Evolutionary conservation across 2,113 vertebrate genomes (phyloP).

Genomic region (Notarius quadriscutis): DNA sequence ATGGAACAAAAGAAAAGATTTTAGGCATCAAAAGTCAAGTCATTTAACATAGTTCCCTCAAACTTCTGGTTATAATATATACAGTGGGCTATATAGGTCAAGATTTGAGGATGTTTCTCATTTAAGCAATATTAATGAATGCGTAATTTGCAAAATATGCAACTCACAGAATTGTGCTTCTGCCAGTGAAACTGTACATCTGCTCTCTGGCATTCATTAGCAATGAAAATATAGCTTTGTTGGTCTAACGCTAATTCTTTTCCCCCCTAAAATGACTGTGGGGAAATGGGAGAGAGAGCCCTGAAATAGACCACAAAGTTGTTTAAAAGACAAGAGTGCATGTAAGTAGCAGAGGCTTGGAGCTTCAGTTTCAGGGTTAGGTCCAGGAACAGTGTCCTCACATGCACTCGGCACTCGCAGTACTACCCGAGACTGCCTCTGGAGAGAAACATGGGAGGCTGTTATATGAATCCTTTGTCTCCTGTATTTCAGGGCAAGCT

Average conservation of each 20-base stretch:
- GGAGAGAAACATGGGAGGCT: conserved; percentile 49
- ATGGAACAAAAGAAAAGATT: not conserved
- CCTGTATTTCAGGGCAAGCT: conserved; percentile 36
- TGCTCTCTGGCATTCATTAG: conserved; percentile 58
- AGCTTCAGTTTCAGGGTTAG: conserved; percentile 70
- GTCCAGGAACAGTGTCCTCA: conserved; percentile 72
- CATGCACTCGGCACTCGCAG: conserved; percentile 64
- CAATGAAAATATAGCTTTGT: conserved; percentile 47
- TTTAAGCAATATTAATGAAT: too few relatives aligned
- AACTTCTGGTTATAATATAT: not conserved
- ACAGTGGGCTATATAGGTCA: not conserved
- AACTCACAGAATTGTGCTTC: not conserved
- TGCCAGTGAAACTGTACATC: conserved; percentile 29
- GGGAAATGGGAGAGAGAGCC: conserved; percentile 60
- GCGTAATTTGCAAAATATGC: not conserved
- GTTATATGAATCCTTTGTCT: conserved; percentile 59
- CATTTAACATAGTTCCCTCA: not conserved
- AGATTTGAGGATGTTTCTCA: not conserved
- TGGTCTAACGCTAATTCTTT: conserved; percentile 50
- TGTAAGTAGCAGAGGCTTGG: conserved; percentile 67
- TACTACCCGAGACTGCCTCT: conserved; percentile 56
- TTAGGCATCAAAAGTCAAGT: not conserved
- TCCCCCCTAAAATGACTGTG: conserved; percentile 64
- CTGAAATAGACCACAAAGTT: conserved; percentile 72
- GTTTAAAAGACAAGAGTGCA: conserved; percentile 76